A percentile compares a stretch with the other conserved stretches of the same genome.
Evolutionary conservation across 2,113 vertebrate species (phyloP).

Genomic region (Menidia beryllina): DNA sequence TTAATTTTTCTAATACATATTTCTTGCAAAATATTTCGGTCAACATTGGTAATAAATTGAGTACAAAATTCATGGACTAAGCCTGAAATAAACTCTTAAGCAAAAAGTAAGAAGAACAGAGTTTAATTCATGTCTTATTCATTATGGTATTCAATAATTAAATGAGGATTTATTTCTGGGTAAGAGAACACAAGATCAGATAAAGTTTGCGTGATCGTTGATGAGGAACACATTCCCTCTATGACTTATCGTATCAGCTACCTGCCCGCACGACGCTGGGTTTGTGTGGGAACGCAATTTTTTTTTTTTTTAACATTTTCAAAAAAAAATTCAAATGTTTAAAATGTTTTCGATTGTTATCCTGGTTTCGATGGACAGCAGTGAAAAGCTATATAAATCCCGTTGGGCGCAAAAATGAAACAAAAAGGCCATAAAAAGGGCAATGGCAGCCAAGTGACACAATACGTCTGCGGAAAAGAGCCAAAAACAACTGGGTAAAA

Average conservation of each 20-base stretch:
- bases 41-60: not conserved
- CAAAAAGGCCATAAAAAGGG: constrained; percentile 37
- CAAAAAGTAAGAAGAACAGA: constrained; percentile 23
- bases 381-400: constrained; percentile 28
- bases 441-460: constrained; percentile 28
- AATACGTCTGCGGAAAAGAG: not conserved
- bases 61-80: not conserved
- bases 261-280: no score
- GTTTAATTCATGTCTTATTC: constrained; percentile 39
- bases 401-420: constrained; percentile 30
- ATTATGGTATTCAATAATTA: constrained; percentile 51
- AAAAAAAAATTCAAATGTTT: no score
- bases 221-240: constrained; percentile 12
- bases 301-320: no score
- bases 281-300: not conserved
- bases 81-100: not conserved
- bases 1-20: not conserved
- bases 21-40: not conserved
- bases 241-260: no score
- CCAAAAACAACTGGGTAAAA: no score
- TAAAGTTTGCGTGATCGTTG: constrained; percentile 42
- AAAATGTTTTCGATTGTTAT: not conserved
- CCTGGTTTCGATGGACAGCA: constrained; percentile 36
- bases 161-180: constrained; percentile 48
- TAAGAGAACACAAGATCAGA: constrained; percentile 39